phyloP scores from a whole-genome alignment of 23 tunicate genomes.

The Halocynthia aurantium region DNA sequence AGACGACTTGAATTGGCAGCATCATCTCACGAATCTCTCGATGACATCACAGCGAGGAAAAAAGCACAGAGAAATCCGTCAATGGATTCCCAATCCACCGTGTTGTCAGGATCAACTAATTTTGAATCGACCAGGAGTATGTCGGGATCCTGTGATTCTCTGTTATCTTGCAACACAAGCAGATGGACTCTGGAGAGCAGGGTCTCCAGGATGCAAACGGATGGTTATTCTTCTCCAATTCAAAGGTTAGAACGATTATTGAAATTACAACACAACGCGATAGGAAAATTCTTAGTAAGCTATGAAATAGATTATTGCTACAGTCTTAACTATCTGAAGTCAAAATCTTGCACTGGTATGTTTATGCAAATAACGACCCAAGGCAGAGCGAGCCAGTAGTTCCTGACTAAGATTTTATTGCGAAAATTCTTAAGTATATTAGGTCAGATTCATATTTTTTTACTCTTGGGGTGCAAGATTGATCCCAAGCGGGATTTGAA shows the following conservation, averaged over 20 bases:
- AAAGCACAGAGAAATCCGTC: slow-evolving; percentile 2
- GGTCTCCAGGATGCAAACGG: neutral
- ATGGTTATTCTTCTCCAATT: neutral
- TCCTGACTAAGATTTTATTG: no score
- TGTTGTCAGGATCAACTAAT: neutral
- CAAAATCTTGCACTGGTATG: no score
- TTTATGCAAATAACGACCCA: no score
- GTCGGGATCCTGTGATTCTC: slow-evolving; percentile 4
- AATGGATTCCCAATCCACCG: neutral
- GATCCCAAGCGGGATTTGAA: no score
- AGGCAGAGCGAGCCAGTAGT: no score
- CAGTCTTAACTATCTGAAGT: no score
- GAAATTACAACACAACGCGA: no score
- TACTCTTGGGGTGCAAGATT: no score
- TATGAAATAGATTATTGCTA: no score
- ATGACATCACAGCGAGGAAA: slow-evolving; percentile 1
- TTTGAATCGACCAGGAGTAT: neutral
- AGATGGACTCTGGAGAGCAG: slow-evolving; percentile 8
- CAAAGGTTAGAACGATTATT: neutral
- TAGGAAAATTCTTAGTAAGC: no score
- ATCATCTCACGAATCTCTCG: slow-evolving; percentile 2
- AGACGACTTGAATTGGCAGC: neutral
- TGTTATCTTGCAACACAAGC: slow-evolving; percentile 8
- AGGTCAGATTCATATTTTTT: no score
- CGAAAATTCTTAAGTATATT: no score